phyloP scores from a whole-genome alignment of 1,140 invertebrate genomes.

The Drosophila persimilis region DNA sequence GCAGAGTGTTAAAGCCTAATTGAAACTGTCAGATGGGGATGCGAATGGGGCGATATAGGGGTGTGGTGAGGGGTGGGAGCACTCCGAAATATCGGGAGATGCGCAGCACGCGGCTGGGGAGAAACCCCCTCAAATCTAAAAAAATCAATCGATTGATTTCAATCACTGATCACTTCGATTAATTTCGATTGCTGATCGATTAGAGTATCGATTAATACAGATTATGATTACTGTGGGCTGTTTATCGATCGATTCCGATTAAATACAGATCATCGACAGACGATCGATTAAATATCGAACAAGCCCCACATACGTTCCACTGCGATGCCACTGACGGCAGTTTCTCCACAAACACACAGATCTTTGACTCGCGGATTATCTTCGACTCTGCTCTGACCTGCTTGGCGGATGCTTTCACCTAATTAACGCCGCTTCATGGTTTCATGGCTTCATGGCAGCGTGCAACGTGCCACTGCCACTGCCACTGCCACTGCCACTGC shows the following conservation, averaged over 20 bases:
- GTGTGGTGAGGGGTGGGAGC: background rate
- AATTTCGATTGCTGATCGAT: too few relatives aligned
- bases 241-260: too few relatives aligned
- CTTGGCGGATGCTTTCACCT: constrained; percentile 68
- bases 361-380: constrained; percentile 2
- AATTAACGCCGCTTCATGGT: constrained; percentile 68
- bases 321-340: too few relatives aligned
- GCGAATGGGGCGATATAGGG: constrained; percentile 9
- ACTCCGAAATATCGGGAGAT: constrained; percentile 12
- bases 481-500: constrained; percentile 42
- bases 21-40: constrained; percentile 70
- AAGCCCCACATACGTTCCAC: too few relatives aligned
- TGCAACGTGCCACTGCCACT: constrained; percentile 14
- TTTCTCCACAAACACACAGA: background rate
- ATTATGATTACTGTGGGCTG: too few relatives aligned
- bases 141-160: too few relatives aligned
- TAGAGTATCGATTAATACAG: too few relatives aligned
- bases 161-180: too few relatives aligned
- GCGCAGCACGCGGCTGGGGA: background rate
- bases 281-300: too few relatives aligned
- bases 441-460: constrained; percentile 12
- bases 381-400: constrained; percentile 34
- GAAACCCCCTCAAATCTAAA: too few relatives aligned
- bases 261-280: too few relatives aligned
- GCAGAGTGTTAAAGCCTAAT: constrained; percentile 76